Evolutionary conservation across 1,140 invertebrate genomes (phyloP).

Genomic region (Bemisia tabaci): DNA sequence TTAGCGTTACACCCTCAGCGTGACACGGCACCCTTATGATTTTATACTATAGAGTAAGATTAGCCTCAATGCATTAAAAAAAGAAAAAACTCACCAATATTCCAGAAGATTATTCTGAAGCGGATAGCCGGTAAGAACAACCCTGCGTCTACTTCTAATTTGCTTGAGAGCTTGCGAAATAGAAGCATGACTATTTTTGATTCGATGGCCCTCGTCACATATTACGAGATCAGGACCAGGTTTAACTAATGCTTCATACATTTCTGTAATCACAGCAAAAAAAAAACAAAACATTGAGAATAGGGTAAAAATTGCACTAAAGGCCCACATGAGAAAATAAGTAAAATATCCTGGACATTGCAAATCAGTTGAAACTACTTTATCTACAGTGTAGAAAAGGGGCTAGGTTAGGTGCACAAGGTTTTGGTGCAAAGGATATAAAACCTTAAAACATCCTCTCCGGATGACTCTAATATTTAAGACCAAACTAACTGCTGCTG

Average conservation of each 20-base stretch:
- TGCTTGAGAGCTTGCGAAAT: slow-evolving; percentile 84
- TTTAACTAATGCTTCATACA: slow-evolving; percentile 71
- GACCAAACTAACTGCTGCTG: too few relatives aligned
- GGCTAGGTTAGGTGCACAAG: too few relatives aligned
- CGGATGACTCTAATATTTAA: too few relatives aligned
- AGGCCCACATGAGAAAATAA: neutral
- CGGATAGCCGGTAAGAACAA: slow-evolving; percentile 90
- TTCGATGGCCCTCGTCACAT: slow-evolving; percentile 92
- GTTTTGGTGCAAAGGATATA: too few relatives aligned
- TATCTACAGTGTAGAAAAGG: too few relatives aligned
- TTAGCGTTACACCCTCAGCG: too few relatives aligned
- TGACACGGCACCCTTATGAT: too few relatives aligned
- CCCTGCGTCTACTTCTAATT: slow-evolving; percentile 73
- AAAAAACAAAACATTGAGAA: slow-evolving; percentile 4
- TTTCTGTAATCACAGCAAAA: slow-evolving; percentile 40
- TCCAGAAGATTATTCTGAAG: slow-evolving; percentile 92
- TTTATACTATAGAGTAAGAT: too few relatives aligned
- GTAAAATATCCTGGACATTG: slow-evolving; percentile 2
- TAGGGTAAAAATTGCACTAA: slow-evolving; percentile 2
- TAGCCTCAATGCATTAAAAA: too few relatives aligned
- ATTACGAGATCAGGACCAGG: slow-evolving; percentile 91
- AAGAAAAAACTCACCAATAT: slow-evolving; percentile 54
- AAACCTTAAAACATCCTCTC: too few relatives aligned
- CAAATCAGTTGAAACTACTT: too few relatives aligned
- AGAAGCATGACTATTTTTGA: slow-evolving; percentile 89